Conservation (phyloP, 1,140 invertebrate genomes). For the Cryptotermes secundus region DNA sequence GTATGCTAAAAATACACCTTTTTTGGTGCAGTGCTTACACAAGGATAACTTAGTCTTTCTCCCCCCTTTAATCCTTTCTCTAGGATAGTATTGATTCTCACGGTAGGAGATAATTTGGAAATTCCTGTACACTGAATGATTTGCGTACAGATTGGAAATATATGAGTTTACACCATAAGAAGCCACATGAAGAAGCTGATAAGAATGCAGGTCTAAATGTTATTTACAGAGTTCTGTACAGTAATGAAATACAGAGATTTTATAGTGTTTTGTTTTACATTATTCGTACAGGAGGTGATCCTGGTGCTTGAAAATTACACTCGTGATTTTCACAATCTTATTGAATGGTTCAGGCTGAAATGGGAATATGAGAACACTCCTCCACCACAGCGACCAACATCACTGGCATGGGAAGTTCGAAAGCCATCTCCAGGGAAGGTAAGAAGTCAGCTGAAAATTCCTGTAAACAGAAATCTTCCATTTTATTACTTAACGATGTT, state of each 20-base stretch:
- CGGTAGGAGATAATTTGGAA: too few relatives aligned
- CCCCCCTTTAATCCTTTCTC: too few relatives aligned
- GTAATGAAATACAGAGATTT: not conserved
- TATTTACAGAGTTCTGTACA: too few relatives aligned
- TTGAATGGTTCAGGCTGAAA: conserved; percentile 89
- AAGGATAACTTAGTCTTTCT: too few relatives aligned
- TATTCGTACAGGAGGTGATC: conserved; percentile 76
- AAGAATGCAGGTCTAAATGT: too few relatives aligned
- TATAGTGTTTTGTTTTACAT: not conserved
- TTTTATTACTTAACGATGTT: not conserved
- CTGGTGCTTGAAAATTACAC: conserved; percentile 92
- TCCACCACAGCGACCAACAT: conserved; percentile 77
- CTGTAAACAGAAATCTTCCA: not conserved
- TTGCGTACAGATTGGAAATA: too few relatives aligned
- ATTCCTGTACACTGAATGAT: too few relatives aligned
- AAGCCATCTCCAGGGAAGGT: conserved; percentile 80
- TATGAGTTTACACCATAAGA: too few relatives aligned
- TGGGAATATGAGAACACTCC: conserved; percentile 91
- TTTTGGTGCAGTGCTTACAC: too few relatives aligned
- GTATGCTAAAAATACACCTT: too few relatives aligned
- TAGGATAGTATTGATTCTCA: too few relatives aligned
- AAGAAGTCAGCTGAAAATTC: not conserved
- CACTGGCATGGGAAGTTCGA: conserved; percentile 90
- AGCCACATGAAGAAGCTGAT: too few relatives aligned
- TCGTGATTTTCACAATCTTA: conserved; percentile 87